Base-by-base conservation (phyloP, 2,888 invertebrate genomes). In the Chaetogeoica ovagalla region DNA sequence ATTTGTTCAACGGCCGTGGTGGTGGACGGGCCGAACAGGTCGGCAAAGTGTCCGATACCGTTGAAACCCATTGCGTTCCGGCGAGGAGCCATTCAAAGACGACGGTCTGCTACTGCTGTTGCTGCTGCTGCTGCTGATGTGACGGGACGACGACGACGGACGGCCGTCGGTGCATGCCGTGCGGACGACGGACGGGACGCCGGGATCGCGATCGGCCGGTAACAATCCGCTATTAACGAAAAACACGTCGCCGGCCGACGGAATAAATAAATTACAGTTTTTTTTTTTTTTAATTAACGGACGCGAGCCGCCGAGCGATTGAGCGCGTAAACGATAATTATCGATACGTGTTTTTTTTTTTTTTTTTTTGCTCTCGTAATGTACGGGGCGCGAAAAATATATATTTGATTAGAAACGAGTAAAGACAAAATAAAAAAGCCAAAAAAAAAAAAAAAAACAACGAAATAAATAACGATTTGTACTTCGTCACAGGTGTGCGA, bases 401-500 rank as follows among this genome's bases (percentile, higher is more conserved):
- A 30, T 30, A 30, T 30, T 30, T 30, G 30, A 30, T 30, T 30
- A 11, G 37, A 52, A 52, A 73, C 37, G 63, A 59, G 17, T 37
- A 7, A 30, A 21, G 1, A 39, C 39, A 39, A 60, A 72, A 73
- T 4, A 11, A 62, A 23, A 59, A 23, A 30, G 62, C 48, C 7
- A 11, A 48, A 48, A 7, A 11, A 13, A 15, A 39, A 59, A 19
- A 23, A 11, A 30, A 68, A 66, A 60, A 52, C 5, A 66, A 59
- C 13, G 23, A 76, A 74, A 57, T 15, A 55, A 74, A 48, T 77
- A 77, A 77, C 77, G 62, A 81, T 68, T 75, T 74, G 74, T 84
- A 84, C 82, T 71, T 66, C 82, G 89, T 88, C 89, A 88, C 88
- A 84, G 85, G 88, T 88, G 88, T 87, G 81, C 69, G 84, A 77